Evolutionary conservation across 2,113 vertebrate species (phyloP), one percentile per base, ranked within the genome.

Genomic region (Ptychochromis oligacanthus): DNA sequence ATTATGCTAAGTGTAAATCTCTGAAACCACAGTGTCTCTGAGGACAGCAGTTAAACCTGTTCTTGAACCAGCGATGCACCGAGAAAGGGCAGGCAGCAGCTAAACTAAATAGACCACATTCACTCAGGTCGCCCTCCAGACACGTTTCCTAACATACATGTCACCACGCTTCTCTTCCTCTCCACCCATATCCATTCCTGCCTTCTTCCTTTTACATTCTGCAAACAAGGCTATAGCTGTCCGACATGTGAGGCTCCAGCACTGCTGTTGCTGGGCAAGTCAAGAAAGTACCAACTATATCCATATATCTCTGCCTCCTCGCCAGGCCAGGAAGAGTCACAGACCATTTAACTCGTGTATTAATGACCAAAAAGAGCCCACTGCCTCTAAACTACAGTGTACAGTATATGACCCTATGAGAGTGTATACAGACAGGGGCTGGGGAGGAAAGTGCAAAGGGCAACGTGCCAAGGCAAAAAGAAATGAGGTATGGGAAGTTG

Each of bases 281-380:
- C 77, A 76, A 78, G 88, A 80, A 65, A 40, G 75, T 9, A 88
- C 77, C 88, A 81, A 56, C 86, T 88, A 26, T 61, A 79, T 82
- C 82, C 75, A 91, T 93, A 93, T 78, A 82, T 93, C 92, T 94
- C 80, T 88, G 65, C 87, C 76, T 83, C 31, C 40, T 70, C 26
- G 38, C 83, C 89, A 80, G 82, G 82, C 91, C 93, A 93, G 91
- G 87, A 91, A 79, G 79, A 79, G 93, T 94, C 93, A 94, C 90
- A 91, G 88, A 74, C 89, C 87, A 92, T 94, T 94, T 93, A 79
- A 82, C 88, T 80, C 1, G 8, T 58, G 88, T 92, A 91, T 94
- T 91, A 94, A 94, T 94, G 93, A 93, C 88, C 88, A 89, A 83
- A 88, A 81, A 83, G 85, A 85, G 87, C 84, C 40, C 57, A 13